Conservation (phyloP, 2,888 invertebrate species). For the Drosophila affinis region DNA sequence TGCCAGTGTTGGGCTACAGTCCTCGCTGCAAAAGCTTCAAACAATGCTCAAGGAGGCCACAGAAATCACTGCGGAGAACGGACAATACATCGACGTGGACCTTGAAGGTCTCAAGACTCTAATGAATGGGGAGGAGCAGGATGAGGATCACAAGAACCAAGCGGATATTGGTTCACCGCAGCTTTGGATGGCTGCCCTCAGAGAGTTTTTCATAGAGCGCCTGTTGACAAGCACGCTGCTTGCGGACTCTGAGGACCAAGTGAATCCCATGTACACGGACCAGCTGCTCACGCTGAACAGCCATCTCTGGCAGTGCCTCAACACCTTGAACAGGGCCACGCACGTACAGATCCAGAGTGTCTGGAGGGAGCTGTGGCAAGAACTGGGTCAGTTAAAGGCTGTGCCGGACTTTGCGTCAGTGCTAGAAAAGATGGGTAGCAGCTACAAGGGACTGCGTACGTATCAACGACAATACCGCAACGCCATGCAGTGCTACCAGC, state of each 20-base stretch:
- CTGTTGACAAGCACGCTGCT: slow-evolving; percentile 50
- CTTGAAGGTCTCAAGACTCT: slow-evolving; percentile 24
- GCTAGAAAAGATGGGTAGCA: slow-evolving; percentile 56
- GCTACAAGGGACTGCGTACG: slow-evolving; percentile 77
- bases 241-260: slow-evolving; percentile 46
- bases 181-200: slow-evolving; percentile 52
- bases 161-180: slow-evolving; percentile 11
- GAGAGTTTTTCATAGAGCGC: slow-evolving; percentile 76
- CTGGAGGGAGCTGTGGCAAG: slow-evolving; percentile 49
- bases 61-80: neutral
- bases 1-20: slow-evolving; percentile 10
- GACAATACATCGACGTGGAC: slow-evolving; percentile 32
- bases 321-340: slow-evolving; percentile 47
- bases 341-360: slow-evolving; percentile 56
- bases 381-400: slow-evolving; percentile 10
- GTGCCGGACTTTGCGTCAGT: slow-evolving; percentile 52
- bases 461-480: slow-evolving; percentile 62
- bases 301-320: slow-evolving; percentile 66
- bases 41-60: slow-evolving; percentile 23
- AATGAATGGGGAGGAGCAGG: slow-evolving; percentile 27
- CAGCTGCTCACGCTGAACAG: slow-evolving; percentile 66
- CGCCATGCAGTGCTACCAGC: slow-evolving; percentile 60
- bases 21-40: slow-evolving; percentile 36
- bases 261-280: slow-evolving; percentile 72
- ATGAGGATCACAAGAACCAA: slow-evolving; percentile 29